Conservation (phyloP, 2,113 vertebrate genomes). For the Ardeotis arabs region DNA sequence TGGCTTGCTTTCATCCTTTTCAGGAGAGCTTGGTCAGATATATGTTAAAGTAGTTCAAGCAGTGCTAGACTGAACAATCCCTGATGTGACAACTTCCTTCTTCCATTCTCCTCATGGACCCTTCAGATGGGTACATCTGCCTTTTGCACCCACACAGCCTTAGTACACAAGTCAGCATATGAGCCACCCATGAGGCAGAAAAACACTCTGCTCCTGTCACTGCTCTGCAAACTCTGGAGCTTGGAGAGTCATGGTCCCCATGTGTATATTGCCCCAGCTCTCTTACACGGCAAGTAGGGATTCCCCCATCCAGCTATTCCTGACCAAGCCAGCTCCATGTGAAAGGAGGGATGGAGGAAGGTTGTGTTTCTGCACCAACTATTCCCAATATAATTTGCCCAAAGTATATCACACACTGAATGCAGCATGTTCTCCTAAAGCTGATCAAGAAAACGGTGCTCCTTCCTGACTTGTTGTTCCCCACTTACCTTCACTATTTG, state of each 20-base stretch:
- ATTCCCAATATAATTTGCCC: background rate
- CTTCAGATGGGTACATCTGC: background rate
- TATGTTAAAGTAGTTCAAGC: background rate
- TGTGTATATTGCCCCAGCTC: accelerated
- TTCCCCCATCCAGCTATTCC: background rate
- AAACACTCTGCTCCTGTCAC: background rate
- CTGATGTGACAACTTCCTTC: background rate
- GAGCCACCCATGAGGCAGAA: background rate
- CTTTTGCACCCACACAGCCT: background rate
- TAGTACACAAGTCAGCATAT: accelerated
- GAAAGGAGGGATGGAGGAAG: background rate
- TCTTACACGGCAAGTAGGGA: background rate
- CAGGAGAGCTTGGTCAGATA: background rate
- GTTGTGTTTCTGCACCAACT: background rate
- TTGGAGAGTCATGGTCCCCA: background rate
- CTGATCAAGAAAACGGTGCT: background rate
- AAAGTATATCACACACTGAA: background rate
- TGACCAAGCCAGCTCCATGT: background rate
- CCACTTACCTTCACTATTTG: background rate
- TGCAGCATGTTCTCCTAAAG: background rate
- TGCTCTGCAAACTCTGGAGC: background rate
- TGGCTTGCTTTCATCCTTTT: background rate
- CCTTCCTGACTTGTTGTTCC: background rate
- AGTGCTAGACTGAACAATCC: background rate
- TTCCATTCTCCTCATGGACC: background rate